Evolutionary conservation across 2,113 vertebrate genomes (phyloP).

Genomic region (Oceanodroma tethys): DNA sequence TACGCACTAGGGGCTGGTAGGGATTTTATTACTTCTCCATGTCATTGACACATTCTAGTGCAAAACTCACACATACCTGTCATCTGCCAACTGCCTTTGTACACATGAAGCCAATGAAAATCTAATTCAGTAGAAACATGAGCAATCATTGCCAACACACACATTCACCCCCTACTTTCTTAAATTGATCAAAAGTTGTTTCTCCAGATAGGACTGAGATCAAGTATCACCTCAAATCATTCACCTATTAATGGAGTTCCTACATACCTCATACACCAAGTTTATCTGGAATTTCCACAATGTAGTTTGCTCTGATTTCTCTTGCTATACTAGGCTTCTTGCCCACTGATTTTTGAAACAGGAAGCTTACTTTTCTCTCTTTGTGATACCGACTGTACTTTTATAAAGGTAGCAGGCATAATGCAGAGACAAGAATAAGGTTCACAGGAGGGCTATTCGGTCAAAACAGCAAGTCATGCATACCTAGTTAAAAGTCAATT

Average conservation of each 20-base stretch:
- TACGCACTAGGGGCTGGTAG: neutral
- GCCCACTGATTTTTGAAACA: neutral
- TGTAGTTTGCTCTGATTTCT: neutral
- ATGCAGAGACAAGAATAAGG: neutral
- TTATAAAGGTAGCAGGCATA: neutral
- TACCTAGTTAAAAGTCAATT: constrained; percentile 36
- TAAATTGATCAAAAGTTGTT: neutral
- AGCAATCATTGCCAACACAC: fast-evolving
- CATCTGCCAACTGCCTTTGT: neutral
- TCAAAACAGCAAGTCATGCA: constrained; percentile 1
- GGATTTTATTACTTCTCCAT: neutral
- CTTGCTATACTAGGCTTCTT: neutral
- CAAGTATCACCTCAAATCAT: neutral
- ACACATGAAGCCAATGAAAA: neutral
- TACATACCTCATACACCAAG: neutral
- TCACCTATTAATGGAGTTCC: neutral
- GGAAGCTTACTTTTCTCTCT: neutral
- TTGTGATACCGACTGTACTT: neutral
- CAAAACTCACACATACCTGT: neutral
- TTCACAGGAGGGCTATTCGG: neutral
- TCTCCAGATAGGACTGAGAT: neutral
- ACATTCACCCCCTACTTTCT: fast-evolving
- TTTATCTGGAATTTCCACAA: neutral
- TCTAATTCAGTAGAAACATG: neutral
- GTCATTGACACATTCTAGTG: neutral